Evolutionary conservation across 2,888 invertebrate species (phyloP).

Genomic region (Protula sp.): DNA sequence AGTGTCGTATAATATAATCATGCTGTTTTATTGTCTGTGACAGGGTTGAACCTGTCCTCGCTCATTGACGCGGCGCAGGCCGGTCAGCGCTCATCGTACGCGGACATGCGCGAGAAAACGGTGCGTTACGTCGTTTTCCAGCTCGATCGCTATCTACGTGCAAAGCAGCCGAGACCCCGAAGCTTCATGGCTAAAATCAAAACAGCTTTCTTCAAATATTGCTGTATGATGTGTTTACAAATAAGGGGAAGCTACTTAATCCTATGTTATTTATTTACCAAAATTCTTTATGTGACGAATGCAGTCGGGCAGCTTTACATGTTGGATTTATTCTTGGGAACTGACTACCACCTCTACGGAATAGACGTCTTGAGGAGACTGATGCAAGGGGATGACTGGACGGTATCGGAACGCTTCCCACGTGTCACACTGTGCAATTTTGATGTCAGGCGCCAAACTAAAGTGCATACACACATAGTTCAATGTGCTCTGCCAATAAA

Average conservation of each 20-base stretch:
- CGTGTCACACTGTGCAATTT: constrained; percentile 1
- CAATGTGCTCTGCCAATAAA: constrained; percentile 2
- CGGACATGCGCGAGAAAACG: constrained; percentile 18
- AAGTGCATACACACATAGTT: constrained; percentile 1
- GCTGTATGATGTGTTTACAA: constrained; percentile 47
- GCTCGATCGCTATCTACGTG: constrained; percentile 9
- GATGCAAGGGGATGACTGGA: not conserved
- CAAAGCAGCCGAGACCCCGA: not conserved
- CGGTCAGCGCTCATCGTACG: constrained; percentile 14
- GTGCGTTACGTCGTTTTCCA: constrained; percentile 15
- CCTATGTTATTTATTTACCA: constrained; percentile 22
- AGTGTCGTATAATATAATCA: no score
- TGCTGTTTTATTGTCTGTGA: not conserved
- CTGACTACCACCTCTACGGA: constrained; percentile 1
- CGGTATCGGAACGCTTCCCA: not conserved
- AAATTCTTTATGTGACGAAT: not conserved
- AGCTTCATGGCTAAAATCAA: constrained; percentile 3
- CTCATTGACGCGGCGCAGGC: constrained; percentile 15
- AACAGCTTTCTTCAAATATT: constrained; percentile 27
- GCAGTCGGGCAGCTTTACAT: constrained; percentile 1
- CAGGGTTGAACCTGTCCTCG: constrained; percentile 8
- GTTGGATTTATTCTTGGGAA: constrained; percentile 2
- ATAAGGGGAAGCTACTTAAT: constrained; percentile 53
- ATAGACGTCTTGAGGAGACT: not conserved
- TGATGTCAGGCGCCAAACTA: not conserved